Evolutionary conservation across 1,140 invertebrate genomes (phyloP).

Genomic region (Dendrolimus kikuchii): DNA sequence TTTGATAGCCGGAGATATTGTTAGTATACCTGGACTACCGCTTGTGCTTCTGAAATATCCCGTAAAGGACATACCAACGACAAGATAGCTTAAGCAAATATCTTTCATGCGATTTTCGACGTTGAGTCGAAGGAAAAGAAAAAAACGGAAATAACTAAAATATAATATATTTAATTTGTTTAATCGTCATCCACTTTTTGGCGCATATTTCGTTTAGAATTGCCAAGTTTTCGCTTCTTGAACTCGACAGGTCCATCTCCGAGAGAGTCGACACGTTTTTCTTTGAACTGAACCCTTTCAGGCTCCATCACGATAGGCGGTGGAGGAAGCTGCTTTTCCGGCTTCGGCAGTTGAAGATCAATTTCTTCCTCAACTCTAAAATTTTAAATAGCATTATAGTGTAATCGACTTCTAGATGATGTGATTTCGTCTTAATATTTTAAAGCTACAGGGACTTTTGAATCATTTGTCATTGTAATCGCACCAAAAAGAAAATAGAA

Average conservation of each 20-base stretch:
- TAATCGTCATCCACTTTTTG: conserved; percentile 75
- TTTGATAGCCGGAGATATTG: too few species aligned
- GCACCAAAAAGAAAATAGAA: too few species aligned
- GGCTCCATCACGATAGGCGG: conserved; percentile 48
- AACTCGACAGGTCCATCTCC: conserved; percentile 70
- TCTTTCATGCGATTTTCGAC: neutral
- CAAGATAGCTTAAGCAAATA: neutral
- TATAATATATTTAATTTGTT: conserved; percentile 15
- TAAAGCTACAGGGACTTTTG: too few species aligned
- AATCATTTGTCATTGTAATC: too few species aligned
- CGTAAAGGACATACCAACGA: too few species aligned
- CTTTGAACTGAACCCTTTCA: conserved; percentile 45
- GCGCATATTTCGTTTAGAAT: conserved; percentile 71
- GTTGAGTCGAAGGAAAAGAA: conserved; percentile 2
- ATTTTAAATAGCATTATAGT: conserved; percentile 1
- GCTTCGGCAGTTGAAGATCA: conserved; percentile 52
- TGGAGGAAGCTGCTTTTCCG: conserved; percentile 34
- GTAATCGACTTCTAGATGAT: neutral
- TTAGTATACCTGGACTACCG: too few species aligned
- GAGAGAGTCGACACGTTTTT: conserved; percentile 48
- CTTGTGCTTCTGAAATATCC: too few species aligned
- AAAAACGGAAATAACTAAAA: conserved; percentile 3
- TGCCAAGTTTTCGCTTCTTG: conserved; percentile 78
- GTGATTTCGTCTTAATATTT: too few species aligned
- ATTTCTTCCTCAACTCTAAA: conserved; percentile 30